Percentiles rank a stretch among this genome's conserved stretches.
phyloP scores from a whole-genome alignment of 2,113 vertebrate species.

The Plotosus lineatus region DNA sequence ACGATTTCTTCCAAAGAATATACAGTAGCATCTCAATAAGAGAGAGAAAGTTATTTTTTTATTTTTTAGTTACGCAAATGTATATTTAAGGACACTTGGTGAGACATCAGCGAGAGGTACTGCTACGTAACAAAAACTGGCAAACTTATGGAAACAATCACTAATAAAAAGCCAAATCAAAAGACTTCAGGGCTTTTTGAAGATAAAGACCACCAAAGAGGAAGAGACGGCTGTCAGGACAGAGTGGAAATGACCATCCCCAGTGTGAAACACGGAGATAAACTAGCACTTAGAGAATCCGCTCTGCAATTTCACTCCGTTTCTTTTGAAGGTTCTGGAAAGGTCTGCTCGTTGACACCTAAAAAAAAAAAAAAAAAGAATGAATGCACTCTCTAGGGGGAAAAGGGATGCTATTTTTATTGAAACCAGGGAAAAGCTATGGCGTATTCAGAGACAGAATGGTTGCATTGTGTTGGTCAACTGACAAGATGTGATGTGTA shows the following conservation, averaged over 20 bases:
- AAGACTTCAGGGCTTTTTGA: constrained; percentile 39
- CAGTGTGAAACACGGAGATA: constrained; percentile 56
- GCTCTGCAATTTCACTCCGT: constrained; percentile 36
- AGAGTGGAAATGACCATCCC: constrained; percentile 41
- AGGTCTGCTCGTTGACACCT: background rate
- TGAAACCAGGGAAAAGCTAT: constrained; percentile 33
- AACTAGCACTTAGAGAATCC: constrained; percentile 65
- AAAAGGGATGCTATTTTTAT: constrained; percentile 1
- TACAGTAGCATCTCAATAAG: constrained; percentile 20
- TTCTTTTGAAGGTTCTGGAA: constrained; percentile 39
- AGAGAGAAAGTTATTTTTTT: constrained; percentile 28
- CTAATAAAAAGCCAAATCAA: constrained; percentile 25
- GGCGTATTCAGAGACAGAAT: constrained; percentile 62
- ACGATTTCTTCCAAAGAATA: background rate
- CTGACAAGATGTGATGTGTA: constrained; percentile 72
- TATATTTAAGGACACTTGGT: constrained; percentile 37
- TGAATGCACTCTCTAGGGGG: constrained; percentile 20
- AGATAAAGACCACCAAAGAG: constrained; percentile 31
- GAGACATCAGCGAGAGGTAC: constrained; percentile 19
- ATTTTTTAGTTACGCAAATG: constrained; percentile 19
- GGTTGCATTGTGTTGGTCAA: constrained; percentile 55
- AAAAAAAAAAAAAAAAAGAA: constrained; percentile 1
- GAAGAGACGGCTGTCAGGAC: constrained; percentile 31
- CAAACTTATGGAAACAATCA: constrained; percentile 28
- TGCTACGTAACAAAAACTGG: constrained; percentile 43